These are phyloP conservation scores for Goniozus legneri DNA, from an alignment of 1,140 invertebrate species.

Conservation along the genomic window DNA sequence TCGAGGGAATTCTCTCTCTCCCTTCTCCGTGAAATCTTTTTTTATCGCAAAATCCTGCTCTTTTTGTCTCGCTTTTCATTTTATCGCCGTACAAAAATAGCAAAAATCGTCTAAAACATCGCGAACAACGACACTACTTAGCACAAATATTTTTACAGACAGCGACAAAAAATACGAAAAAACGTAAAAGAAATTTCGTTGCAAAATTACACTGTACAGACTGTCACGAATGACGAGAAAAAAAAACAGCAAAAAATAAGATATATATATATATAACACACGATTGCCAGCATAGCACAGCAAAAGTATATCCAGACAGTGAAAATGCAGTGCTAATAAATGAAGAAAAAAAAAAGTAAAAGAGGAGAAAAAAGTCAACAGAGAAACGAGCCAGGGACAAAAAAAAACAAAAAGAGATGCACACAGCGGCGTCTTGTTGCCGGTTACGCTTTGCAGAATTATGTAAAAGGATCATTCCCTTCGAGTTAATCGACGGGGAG, in stretches of 20 bases:
- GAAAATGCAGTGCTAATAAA: constrained; percentile 23
- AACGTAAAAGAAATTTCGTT: too few relatives aligned
- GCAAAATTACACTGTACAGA: too few relatives aligned
- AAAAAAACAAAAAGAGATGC: constrained; percentile 21
- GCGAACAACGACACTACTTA: constrained; percentile 20
- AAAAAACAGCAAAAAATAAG: constrained; percentile 30
- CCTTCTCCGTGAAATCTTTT: too few relatives aligned
- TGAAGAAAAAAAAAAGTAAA: constrained; percentile 27
- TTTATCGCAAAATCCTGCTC: constrained; percentile 18
- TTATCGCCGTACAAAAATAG: constrained; percentile 1
- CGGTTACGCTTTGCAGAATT: constrained; percentile 25
- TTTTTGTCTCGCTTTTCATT: constrained; percentile 18
- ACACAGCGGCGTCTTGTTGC: constrained; percentile 47
- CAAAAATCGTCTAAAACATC: constrained; percentile 16
- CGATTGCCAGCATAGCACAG: constrained; percentile 28
- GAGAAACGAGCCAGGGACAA: constrained; percentile 5
- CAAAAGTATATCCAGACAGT: constrained; percentile 34
- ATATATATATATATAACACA: constrained; percentile 31
- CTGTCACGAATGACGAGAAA: constrained; percentile 25
- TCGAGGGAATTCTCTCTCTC: not conserved
- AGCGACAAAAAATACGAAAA: constrained; percentile 16
- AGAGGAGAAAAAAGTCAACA: constrained; percentile 20
- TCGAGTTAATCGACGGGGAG: too few relatives aligned
- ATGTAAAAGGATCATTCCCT: not conserved
- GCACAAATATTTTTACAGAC: constrained; percentile 14